Percentiles rank a stretch among this genome's conserved stretches.
Conservation (phyloP, 2,113 vertebrate species). For the Prionailurus bengalensis region DNA sequence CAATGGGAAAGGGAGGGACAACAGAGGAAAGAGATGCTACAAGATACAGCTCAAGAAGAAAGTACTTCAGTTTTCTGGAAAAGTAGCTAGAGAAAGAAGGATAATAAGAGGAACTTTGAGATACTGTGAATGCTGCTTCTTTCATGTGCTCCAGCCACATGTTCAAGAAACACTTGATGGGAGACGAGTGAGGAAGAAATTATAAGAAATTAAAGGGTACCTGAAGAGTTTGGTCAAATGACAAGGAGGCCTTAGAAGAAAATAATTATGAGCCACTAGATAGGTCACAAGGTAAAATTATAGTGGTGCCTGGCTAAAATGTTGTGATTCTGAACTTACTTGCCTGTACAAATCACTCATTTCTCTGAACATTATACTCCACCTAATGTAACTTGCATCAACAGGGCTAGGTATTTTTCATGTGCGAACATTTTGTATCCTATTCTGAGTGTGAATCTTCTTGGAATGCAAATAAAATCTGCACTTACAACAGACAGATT, state of each 20-base stretch:
- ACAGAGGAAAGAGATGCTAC: neutral
- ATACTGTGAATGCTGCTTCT: neutral
- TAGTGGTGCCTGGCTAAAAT: neutral
- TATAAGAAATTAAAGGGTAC: constrained; percentile 65
- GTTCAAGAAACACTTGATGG: neutral
- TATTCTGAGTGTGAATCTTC: neutral
- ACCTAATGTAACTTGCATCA: neutral
- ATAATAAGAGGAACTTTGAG: neutral
- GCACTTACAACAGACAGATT: neutral
- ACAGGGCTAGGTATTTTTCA: neutral
- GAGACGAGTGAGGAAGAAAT: constrained; percentile 45
- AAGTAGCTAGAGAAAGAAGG: neutral
- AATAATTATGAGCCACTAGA: constrained; percentile 58
- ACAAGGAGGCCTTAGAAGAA: constrained; percentile 68
- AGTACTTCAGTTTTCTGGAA: neutral
- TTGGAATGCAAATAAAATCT: constrained; percentile 48
- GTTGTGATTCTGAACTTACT: neutral
- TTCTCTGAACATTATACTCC: neutral
- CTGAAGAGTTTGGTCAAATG: constrained; percentile 61
- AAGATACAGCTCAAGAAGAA: neutral
- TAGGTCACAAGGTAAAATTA: constrained; percentile 69
- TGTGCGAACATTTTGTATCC: neutral
- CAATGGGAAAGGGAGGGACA: neutral
- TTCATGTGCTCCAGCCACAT: neutral
- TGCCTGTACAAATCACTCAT: constrained; percentile 50